A percentile compares a stretch with the other conserved stretches of the same genome.
Conservation (phyloP, 1,140 invertebrate genomes). For the Brachionus sp. region DNA sequence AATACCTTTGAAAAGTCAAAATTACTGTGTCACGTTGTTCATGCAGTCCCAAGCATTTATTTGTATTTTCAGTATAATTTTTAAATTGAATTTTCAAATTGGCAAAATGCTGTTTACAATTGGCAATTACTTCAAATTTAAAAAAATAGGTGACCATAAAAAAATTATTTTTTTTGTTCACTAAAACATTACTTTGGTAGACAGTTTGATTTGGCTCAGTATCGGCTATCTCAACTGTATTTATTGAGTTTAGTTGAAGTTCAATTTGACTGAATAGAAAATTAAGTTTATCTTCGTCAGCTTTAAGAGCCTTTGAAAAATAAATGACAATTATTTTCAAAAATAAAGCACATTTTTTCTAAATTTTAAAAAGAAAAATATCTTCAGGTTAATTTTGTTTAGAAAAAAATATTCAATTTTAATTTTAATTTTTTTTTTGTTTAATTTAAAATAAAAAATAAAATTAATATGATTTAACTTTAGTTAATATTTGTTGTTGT, state of each 20-base stretch:
- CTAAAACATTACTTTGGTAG: neutral
- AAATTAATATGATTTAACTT: too few species aligned
- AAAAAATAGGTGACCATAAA: neutral
- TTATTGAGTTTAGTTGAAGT: constrained; percentile 4
- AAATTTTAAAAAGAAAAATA: neutral
- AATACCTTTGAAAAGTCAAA: too few species aligned
- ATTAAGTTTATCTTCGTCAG: constrained; percentile 27
- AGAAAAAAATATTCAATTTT: neutral
- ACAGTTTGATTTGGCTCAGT: neutral
- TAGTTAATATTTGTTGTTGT: too few species aligned
- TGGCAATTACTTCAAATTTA: neutral
- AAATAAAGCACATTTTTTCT: neutral
- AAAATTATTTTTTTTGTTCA: neutral
- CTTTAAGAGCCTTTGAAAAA: constrained; percentile 12
- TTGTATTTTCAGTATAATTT: constrained; percentile 6
- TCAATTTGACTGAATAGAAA: constrained; percentile 18
- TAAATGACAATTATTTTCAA: neutral
- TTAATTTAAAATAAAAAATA: too few species aligned
- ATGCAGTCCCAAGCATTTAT: constrained; percentile 34
- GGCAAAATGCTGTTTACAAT: constrained; percentile 5
- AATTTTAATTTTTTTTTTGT: too few species aligned
- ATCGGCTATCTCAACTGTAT: neutral
- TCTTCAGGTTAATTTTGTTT: neutral
- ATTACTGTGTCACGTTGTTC: constrained; percentile 39
- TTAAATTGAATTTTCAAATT: constrained; percentile 26